Evolutionary conservation across 2,797 vertebrate genomes (phyloP), one percentile per base, ranked within the genome.

Genomic region (Podarcis lilfordi): DNA sequence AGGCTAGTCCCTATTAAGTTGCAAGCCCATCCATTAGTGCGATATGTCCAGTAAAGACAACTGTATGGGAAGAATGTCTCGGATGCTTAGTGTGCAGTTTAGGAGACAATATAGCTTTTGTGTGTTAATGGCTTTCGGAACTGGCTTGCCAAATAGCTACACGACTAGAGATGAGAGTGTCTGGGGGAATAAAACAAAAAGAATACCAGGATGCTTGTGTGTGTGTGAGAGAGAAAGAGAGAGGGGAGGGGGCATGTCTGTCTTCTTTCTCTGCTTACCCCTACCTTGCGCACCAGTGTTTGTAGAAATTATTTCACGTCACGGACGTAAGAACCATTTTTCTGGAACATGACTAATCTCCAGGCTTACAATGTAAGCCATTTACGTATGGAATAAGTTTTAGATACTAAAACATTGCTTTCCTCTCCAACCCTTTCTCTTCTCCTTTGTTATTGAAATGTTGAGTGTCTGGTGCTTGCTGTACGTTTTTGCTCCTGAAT

Each of bases 41-140:
- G 55, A 66, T 76, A 55, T 66, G 59, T 68, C 59, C 69, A 84
- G 88, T 81, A 89, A 85, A 89, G 82, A 80, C 78, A 89, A 85
- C 59, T 81, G 55, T 81, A 81, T 85, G 78, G 43, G 88, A 85
- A 85, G 78, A 89, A 85, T 85, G 59, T 75, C 75, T 88, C 50
- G 10, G 82, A 88, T 89, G 88, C 88, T 89, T 85, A 89, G 83
- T 76, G 40, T 89, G 88, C 88, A 89, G 69, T 85, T 89, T 80
- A 66, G 78, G 50, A 89, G 83, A 89, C 83, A 89, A 85, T 89
- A 74, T 85, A 66, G 69, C 88, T 89, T 85, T 89, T 89, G 83
- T 85, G 77, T 66, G 83, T 80, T 85, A 75, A 80, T 89, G 88
- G 69, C 77, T 85, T 80, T 89, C 27, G 88, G 69, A 89, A 89